phyloP scores from a whole-genome alignment of 1,140 invertebrate genomes.

The Catajapyx aquilonaris region DNA sequence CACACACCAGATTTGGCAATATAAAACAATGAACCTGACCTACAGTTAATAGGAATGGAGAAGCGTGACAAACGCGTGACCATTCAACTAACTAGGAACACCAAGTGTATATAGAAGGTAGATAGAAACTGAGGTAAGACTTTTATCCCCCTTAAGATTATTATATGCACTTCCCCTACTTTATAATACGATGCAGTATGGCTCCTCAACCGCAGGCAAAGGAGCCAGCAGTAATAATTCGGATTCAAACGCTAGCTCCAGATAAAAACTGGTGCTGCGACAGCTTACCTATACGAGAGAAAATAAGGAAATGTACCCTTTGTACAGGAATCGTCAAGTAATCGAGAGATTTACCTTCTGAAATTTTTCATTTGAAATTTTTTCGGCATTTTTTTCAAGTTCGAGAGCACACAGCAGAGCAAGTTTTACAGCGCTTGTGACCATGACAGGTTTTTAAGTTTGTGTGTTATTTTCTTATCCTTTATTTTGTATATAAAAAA shows the following conservation, averaged over 20 bases:
- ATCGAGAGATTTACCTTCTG: not conserved
- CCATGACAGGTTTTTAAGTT: too few species aligned
- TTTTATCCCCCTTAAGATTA: not conserved
- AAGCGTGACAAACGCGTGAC: not conserved
- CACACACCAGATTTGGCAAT: not conserved
- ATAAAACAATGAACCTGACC: not conserved
- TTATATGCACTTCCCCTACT: not conserved
- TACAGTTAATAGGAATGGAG: too few species aligned
- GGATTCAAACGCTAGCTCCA: not conserved
- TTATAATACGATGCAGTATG: not conserved
- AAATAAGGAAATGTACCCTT: not conserved
- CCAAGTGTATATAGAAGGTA: slow-evolving; percentile 1
- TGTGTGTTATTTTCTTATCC: too few species aligned
- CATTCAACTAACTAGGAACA: slow-evolving; percentile 1
- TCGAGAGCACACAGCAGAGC: not conserved
- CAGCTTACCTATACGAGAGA: not conserved
- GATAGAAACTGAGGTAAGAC: not conserved
- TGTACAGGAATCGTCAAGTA: too few species aligned
- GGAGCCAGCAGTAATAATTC: not conserved
- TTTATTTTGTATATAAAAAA: too few species aligned
- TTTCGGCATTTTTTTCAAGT: not conserved
- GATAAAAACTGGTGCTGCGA: not conserved
- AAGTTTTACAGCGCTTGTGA: not conserved
- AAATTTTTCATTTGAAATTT: not conserved
- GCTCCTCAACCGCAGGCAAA: not conserved